Base-by-base conservation (phyloP, 2,113 vertebrate genomes). In the Todiramphus saurophagus region DNA sequence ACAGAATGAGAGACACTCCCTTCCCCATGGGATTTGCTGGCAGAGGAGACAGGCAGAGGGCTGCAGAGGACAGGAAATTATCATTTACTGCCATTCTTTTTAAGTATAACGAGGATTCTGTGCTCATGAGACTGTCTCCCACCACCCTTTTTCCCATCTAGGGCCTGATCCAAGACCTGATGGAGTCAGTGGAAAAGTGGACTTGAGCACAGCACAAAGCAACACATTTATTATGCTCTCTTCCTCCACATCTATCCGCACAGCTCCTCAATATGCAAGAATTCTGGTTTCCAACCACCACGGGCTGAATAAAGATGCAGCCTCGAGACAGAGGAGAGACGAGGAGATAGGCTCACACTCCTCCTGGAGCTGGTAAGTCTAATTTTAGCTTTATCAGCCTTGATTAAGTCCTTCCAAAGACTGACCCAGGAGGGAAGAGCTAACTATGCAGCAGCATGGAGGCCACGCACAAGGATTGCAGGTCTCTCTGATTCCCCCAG, bases 301-400 rank as follows among this genome's bases (percentile, higher is more conserved):
- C 41, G 7, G 31, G 41, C 66, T 85, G 91, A 80, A 59, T 50
- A 24, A 73, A 95, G 83, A 64, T 33, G 74, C 60, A 79, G 86
- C 90, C 77, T 82, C 9, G 4, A 89, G 88, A 75, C 7, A 5
- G 53, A 55, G 79, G 25, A 93, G 44, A 51, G 75, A 23, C 2
- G 0, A 16, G 46, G 48, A 44, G 66, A 66, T 41, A 24, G 3
- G 21, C 28, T 92, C 41, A 39, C 44, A 14, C 58, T 75, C 58
- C 83, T 93, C 48, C 64, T 2, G 0, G 53, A 69, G 87, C 86
- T 62, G 69, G 17, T 24, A 73, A 79, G 44, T 85, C 87, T 91
- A 94, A 95, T 96, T 96, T 94, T 95, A 73, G 80, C 12, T 87
- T 83, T 86, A 56, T 88, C 72, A 90, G 79, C 94, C 91, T 95